phyloP scores from a whole-genome alignment of 2,888 invertebrate genomes.

The Rhingia rostrata region DNA sequence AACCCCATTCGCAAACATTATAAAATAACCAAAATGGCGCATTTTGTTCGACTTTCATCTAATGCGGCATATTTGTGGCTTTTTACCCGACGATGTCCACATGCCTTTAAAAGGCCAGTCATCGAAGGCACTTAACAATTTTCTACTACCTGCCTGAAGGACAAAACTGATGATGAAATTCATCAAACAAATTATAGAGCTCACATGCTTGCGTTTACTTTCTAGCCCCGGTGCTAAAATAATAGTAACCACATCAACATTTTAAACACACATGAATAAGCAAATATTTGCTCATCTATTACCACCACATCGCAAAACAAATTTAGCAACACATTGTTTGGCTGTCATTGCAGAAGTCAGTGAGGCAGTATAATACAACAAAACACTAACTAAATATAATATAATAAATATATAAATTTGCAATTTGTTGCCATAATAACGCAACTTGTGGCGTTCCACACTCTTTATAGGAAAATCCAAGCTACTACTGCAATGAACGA shows the following conservation, averaged over 20 bases:
- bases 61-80: too few species aligned
- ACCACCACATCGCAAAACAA: slow-evolving; percentile 18
- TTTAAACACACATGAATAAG: slow-evolving; percentile 35
- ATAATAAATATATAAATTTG: slow-evolving; percentile 19
- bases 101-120: too few species aligned
- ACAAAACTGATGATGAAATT: too few species aligned
- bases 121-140: too few species aligned
- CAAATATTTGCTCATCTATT: slow-evolving; percentile 49
- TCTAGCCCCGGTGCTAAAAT: slow-evolving; percentile 34
- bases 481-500: slow-evolving; percentile 8
- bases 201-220: slow-evolving; percentile 31
- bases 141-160: too few species aligned
- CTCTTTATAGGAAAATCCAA: neutral
- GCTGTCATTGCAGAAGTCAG: slow-evolving; percentile 48
- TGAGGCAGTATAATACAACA: neutral
- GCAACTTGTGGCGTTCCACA: slow-evolving; percentile 23
- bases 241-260: slow-evolving; percentile 23
- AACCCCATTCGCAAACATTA: too few species aligned
- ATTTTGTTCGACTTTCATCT: too few species aligned
- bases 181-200: too few species aligned
- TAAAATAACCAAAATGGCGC: too few species aligned
- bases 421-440: slow-evolving; percentile 47
- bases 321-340: slow-evolving; percentile 44
- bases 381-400: slow-evolving; percentile 1
- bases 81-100: too few species aligned